Conservation (phyloP, 2,888 invertebrate species). For the Coelogynopora nodosa region DNA sequence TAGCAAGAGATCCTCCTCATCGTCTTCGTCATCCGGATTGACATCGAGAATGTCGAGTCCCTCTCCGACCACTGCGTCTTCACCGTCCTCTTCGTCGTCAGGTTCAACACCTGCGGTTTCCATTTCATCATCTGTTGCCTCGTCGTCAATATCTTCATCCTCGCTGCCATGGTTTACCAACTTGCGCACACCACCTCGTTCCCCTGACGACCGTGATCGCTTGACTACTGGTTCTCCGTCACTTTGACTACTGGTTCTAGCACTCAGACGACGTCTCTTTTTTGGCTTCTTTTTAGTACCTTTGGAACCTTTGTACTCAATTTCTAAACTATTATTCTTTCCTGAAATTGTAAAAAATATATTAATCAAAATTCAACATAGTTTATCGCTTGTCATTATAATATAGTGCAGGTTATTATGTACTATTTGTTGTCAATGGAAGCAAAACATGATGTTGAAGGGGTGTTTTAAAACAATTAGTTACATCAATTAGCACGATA, state of each 20-base stretch:
- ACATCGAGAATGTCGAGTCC: conserved; percentile 14
- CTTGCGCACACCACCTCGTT: background rate
- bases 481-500: too few species aligned
- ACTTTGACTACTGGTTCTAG: background rate
- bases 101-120: conserved; percentile 31
- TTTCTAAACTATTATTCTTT: conserved; percentile 54
- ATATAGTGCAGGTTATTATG: too few species aligned
- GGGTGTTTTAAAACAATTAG: too few species aligned
- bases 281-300: conserved; percentile 36
- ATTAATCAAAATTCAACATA: too few species aligned
- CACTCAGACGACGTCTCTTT: background rate
- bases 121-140: conserved; percentile 43
- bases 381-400: too few species aligned
- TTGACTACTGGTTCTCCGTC: background rate
- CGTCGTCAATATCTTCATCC: conserved; percentile 41
- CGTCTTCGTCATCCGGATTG: background rate
- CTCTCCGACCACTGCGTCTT: background rate
- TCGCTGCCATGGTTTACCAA: background rate
- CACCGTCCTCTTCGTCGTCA: background rate
- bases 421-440: too few species aligned
- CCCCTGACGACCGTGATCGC: background rate
- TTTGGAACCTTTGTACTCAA: conserved; percentile 54
- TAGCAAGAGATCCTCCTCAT: conserved; percentile 22
- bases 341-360: conserved; percentile 51
- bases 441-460: too few species aligned